A percentile compares a stretch with the other conserved stretches of the same genome.
phyloP scores from a whole-genome alignment of 2,888 invertebrate genomes.

The Abscondita cerata region DNA sequence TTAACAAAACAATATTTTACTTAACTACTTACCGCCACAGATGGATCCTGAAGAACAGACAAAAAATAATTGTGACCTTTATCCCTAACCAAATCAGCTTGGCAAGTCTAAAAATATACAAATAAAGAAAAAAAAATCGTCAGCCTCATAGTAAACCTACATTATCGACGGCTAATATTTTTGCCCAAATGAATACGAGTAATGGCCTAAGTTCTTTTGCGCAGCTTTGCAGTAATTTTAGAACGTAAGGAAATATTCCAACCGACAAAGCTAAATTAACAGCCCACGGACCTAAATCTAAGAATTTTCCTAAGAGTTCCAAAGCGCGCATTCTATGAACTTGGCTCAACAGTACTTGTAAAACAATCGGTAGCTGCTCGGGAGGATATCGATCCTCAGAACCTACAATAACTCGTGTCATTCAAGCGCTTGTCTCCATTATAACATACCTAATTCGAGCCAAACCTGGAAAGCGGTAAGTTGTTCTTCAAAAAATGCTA shows the following conservation, averaged over 20 bases:
- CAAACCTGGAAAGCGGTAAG: constrained; percentile 97
- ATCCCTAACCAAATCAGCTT: constrained; percentile 93
- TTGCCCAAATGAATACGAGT: constrained; percentile 98
- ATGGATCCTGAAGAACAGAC: constrained; percentile 85
- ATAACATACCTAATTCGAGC: constrained; percentile 74
- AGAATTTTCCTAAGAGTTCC: constrained; percentile 90
- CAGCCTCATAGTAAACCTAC: constrained; percentile 70
- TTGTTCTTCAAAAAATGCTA: constrained; percentile 97
- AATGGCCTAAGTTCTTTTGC: constrained; percentile 91
- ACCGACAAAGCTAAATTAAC: constrained; percentile 95
- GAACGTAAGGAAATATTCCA: constrained; percentile 98
- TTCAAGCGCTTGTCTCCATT: neutral
- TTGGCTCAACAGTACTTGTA: constrained; percentile 81
- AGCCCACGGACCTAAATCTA: constrained; percentile 96
- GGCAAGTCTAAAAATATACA: constrained; percentile 76
- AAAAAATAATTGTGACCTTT: constrained; percentile 95
- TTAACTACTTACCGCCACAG: constrained; percentile 73
- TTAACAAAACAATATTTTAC: neutral
- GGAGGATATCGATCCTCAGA: constrained; percentile 84
- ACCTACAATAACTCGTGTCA: constrained; percentile 47
- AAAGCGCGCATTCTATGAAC: constrained; percentile 94
- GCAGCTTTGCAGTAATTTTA: constrained; percentile 94
- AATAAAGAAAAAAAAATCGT: neutral
- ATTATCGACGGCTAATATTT: constrained; percentile 95
- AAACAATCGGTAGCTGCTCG: constrained; percentile 95